Evolutionary conservation across 2,888 invertebrate species (phyloP), one percentile per base, ranked within the genome.

Genomic region (Oscheius sp.): DNA sequence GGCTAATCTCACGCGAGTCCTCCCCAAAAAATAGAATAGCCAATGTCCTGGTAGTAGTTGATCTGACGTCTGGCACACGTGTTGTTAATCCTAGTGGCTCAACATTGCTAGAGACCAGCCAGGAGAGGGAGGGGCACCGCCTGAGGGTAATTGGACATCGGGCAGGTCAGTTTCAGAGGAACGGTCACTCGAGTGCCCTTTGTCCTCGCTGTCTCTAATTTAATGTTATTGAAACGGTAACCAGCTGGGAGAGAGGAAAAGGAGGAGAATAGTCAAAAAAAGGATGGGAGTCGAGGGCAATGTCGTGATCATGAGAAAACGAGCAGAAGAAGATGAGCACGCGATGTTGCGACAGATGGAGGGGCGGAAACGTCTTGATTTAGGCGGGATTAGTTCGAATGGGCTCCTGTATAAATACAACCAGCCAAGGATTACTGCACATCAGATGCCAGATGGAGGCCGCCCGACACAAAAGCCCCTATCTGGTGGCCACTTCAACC

Each of bases 21-120:
- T n/a, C 3, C n/a, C 16, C 13, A 49, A 56, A 21, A 56, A 56
- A 56, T 7, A 56, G 56, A 56, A 23, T 16, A 27, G 35, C 35
- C 27, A 21, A 56, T 35, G 35, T 35, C 35, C 35, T 25, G 21
- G 21, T 56, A 13, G 27, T 25, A 45, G n/a, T 41, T 63, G 43
- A 63, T 63, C 63, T 45, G 52, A 27, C 66, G 66, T 66, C 66
- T 66, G 66, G 21, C 43, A 66, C 66, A 66, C 66, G 66, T 66
- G 66, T 66, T 52, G 49, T 52, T 66, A 66, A 66, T 66, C 66
- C 66, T 18, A 21, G 63, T 16, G 61, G 13, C 61, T 41, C 43
- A 63, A 58, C 58, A 29, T 58, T 58, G 35, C 35, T 35, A 35
- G 58, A 29, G 45, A 45, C 41, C 41, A 61, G 43, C 25, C 55